These are phyloP conservation scores for Plestiodon gilberti DNA, from an alignment of 2,113 vertebrate species.

Conservation along the genomic window DNA sequence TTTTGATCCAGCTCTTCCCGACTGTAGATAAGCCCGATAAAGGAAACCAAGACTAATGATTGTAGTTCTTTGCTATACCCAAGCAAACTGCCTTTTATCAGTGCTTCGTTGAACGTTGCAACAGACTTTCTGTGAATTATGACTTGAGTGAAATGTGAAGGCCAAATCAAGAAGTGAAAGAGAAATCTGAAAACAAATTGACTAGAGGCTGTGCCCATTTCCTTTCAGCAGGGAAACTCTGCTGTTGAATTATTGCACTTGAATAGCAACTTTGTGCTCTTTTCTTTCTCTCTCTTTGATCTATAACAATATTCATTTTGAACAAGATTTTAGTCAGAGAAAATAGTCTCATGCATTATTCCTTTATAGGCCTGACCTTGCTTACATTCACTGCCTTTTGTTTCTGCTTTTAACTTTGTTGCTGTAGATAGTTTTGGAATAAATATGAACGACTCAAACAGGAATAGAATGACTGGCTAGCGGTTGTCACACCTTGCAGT, in stretches of 20 bases:
- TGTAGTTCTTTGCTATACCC: not conserved
- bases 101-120: not conserved
- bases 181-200: not conserved
- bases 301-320: slow-evolving; percentile 53
- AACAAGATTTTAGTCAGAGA: slow-evolving; percentile 47
- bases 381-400: slow-evolving; percentile 27
- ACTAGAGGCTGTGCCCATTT: slow-evolving; percentile 29
- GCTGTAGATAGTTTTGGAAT: slow-evolving; percentile 43
- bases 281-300: slow-evolving; percentile 52
- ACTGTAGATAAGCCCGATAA: not conserved
- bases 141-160: slow-evolving; percentile 12
- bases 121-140: not conserved
- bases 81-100: not conserved
- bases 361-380: slow-evolving; percentile 58
- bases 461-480: slow-evolving; percentile 41
- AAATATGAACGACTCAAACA: slow-evolving; percentile 34
- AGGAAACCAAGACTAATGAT: not conserved
- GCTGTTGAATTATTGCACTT: slow-evolving; percentile 57
- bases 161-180: slow-evolving; percentile 28
- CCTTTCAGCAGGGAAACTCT: slow-evolving; percentile 20
- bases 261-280: slow-evolving; percentile 51
- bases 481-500: slow-evolving; percentile 40
- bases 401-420: slow-evolving; percentile 50
- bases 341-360: slow-evolving; percentile 49
- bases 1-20: not conserved